Evolutionary conservation across 30 jellyfish, hydroid and myxozoan genomes (phyloP).

Genomic region (Hydractinia echinata): DNA sequence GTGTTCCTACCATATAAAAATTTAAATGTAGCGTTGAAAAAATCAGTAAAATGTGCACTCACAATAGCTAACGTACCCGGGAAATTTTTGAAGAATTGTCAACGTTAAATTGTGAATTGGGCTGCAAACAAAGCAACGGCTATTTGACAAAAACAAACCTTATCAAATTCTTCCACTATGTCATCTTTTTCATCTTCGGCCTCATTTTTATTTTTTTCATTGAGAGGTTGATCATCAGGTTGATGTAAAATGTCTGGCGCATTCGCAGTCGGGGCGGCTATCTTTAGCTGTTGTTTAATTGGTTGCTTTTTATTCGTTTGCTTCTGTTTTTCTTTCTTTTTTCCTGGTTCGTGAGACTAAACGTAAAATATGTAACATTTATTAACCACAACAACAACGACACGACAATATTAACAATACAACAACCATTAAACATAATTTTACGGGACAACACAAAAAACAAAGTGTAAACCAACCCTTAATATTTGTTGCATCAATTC

Average conservation of each 20-base stretch:
- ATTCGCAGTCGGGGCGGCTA: not conserved
- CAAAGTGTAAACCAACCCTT: constrained; percentile 48
- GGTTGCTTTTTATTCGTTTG: constrained; percentile 9
- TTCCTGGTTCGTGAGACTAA: constrained; percentile 37
- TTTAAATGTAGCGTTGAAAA: not conserved
- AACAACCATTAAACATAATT: not conserved
- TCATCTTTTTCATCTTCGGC: constrained; percentile 28
- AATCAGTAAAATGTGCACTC: not conserved
- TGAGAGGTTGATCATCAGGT: constrained; percentile 18
- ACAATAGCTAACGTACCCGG: not conserved
- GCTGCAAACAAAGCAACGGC: not conserved
- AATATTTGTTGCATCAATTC: constrained; percentile 66
- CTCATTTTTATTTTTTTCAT: not conserved
- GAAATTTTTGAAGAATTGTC: not conserved
- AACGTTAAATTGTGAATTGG: not conserved
- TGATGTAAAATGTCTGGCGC: constrained; percentile 11
- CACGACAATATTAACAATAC: not conserved
- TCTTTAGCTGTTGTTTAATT: constrained; percentile 30
- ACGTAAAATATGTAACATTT: not conserved
- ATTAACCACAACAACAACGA: too few species aligned
- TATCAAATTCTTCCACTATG: constrained; percentile 25
- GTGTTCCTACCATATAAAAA: constrained; percentile 42
- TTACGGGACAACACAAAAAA: not conserved
- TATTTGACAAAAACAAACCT: constrained; percentile 11
- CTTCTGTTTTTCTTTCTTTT: constrained; percentile 32